Evolutionary conservation across 2,888 invertebrate species (phyloP).

Genomic region (Cephus spinipes): DNA sequence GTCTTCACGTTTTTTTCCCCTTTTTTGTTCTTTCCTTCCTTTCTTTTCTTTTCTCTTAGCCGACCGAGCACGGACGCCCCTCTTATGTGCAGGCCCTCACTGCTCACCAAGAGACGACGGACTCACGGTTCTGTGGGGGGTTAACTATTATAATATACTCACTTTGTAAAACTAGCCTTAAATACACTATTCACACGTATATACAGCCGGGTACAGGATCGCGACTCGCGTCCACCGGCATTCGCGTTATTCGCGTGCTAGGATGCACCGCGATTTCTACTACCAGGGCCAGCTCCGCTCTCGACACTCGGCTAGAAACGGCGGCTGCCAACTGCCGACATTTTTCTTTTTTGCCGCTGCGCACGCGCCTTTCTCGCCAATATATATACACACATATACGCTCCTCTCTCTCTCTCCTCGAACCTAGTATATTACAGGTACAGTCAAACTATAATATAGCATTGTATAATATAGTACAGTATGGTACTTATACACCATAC

Average conservation of each 20-base stretch:
- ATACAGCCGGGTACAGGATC: slow-evolving; percentile 50
- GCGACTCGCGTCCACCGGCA: slow-evolving; percentile 54
- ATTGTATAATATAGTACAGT: no score
- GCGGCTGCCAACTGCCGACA: slow-evolving; percentile 46
- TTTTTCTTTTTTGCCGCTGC: slow-evolving; percentile 31
- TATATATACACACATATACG: no score
- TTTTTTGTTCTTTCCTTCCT: slow-evolving; percentile 12
- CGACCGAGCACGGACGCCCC: slow-evolving; percentile 9
- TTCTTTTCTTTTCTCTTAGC: slow-evolving; percentile 21
- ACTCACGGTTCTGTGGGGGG: background rate
- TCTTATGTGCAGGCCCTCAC: no score
- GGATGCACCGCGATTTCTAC: slow-evolving; percentile 53
- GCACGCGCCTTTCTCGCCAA: background rate
- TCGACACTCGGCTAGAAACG: slow-evolving; percentile 39
- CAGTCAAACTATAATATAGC: background rate
- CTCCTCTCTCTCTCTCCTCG: no score
- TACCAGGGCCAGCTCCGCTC: slow-evolving; percentile 32
- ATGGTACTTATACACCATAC: background rate
- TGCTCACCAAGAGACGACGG: no score
- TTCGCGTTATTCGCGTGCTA: slow-evolving; percentile 58
- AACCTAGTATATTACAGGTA: background rate
- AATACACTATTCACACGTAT: slow-evolving; percentile 61
- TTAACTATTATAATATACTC: background rate
- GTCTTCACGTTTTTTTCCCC: slow-evolving; percentile 8
- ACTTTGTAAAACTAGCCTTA: slow-evolving; percentile 44